Evolutionary conservation across 2,888 invertebrate species (phyloP).

Genomic region (Augiades crinisus): DNA sequence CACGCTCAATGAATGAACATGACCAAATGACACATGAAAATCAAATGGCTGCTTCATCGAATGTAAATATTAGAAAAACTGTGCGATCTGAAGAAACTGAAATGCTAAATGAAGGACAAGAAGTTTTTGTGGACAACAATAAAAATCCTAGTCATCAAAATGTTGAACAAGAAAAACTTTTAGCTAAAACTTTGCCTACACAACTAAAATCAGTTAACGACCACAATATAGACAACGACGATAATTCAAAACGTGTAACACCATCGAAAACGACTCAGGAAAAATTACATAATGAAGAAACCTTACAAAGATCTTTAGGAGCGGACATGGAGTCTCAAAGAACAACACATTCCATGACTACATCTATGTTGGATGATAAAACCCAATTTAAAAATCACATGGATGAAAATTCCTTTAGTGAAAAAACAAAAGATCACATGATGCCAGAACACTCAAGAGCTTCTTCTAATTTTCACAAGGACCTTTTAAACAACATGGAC

Average conservation of each 20-base stretch:
- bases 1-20: neutral
- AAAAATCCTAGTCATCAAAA: neutral
- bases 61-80: neutral
- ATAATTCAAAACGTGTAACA: neutral
- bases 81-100: neutral
- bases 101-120: neutral
- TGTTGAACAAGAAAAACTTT: neutral
- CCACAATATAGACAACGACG: neutral
- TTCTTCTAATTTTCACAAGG: conserved; percentile 17
- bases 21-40: neutral
- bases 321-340: conserved; percentile 4
- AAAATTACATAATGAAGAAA: neutral
- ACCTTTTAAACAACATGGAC: conserved; percentile 21
- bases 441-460: conserved; percentile 1
- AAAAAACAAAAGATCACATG: neutral
- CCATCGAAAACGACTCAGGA: neutral
- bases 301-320: neutral
- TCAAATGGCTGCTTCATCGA: neutral
- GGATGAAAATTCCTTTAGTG: neutral
- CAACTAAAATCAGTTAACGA: neutral
- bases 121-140: too few relatives aligned
- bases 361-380: neutral
- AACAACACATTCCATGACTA: neutral
- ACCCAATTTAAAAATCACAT: conserved; percentile 1
- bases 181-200: too few relatives aligned